phyloP scores from a whole-genome alignment of 2,888 invertebrate genomes.

The Perdita meconis region DNA sequence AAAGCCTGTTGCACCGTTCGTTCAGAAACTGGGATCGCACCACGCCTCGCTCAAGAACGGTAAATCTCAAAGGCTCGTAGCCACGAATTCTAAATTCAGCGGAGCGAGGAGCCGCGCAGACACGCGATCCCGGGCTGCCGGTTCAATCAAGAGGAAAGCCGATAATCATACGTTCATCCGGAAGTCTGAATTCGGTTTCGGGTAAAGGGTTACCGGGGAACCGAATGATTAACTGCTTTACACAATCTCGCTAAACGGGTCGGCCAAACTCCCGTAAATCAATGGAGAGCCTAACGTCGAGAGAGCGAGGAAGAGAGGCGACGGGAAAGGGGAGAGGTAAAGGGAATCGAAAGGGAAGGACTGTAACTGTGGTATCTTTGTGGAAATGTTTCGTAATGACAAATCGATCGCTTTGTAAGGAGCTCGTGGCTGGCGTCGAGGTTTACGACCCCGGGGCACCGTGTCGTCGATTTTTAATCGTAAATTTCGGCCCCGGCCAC shows the following conservation, averaged over 20 bases:
- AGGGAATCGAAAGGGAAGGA: conserved; percentile 17
- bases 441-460: conserved; percentile 62
- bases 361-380: conserved; percentile 46
- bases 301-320: background rate
- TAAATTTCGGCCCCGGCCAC: conserved; percentile 68
- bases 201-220: conserved; percentile 48
- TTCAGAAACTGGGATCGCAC: conserved; percentile 14
- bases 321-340: conserved; percentile 22
- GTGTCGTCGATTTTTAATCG: conserved; percentile 74
- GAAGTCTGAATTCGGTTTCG: conserved; percentile 48
- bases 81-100: conserved; percentile 20
- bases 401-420: conserved; percentile 73
- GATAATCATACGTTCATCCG: conserved; percentile 55
- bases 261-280: conserved; percentile 60
- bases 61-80: conserved; percentile 25
- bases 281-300: conserved; percentile 28
- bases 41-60: conserved; percentile 25
- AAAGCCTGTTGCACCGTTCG: conserved; percentile 5
- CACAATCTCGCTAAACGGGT: conserved; percentile 50
- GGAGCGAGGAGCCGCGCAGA: conserved; percentile 13
- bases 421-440: conserved; percentile 40
- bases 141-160: conserved; percentile 31
- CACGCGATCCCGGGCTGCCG: background rate
- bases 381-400: conserved; percentile 70
- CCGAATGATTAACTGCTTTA: conserved; percentile 56